Conservation (phyloP, 2,888 invertebrate genomes). For the Cheilosia pagana region DNA sequence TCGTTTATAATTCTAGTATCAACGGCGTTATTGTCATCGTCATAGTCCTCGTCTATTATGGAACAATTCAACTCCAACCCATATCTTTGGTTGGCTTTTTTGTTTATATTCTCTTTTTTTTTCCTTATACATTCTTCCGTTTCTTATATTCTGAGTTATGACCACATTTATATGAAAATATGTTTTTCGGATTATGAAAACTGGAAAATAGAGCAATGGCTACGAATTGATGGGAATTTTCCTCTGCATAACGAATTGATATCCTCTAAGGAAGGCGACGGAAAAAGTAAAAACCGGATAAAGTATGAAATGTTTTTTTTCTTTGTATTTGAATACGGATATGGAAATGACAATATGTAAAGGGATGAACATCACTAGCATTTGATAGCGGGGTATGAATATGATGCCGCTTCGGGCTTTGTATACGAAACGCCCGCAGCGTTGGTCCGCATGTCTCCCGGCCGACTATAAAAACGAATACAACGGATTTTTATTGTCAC, state of each 20-base stretch:
- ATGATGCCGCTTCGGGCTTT: conserved; percentile 39
- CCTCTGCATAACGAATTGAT: conserved; percentile 63
- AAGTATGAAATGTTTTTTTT: conserved; percentile 47
- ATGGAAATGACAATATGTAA: conserved; percentile 61
- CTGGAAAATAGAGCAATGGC: conserved; percentile 59
- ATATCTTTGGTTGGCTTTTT: conserved; percentile 34
- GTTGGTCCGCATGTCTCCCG: conserved; percentile 58
- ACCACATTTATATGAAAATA: conserved; percentile 67
- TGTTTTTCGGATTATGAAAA: conserved; percentile 66
- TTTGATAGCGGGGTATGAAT: conserved; percentile 27
- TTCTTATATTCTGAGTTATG: conserved; percentile 62
- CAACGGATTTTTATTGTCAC: conserved; percentile 70
- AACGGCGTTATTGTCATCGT: conserved; percentile 46
- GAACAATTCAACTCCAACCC: conserved; percentile 35
- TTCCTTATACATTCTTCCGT: conserved; percentile 35
- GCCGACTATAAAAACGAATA: conserved; percentile 60
- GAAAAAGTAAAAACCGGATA: conserved; percentile 28
- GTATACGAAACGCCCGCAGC: conserved; percentile 48
- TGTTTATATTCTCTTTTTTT: conserved; percentile 6
- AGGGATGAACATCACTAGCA: conserved; percentile 60
- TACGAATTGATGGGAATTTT: conserved; percentile 64
- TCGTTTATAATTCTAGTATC: conserved; percentile 23
- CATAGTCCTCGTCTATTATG: conserved; percentile 39
- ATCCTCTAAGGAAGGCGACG: conserved; percentile 40
- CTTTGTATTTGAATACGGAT: conserved; percentile 60